These are phyloP conservation scores for Tolmerus cingulatus DNA, from an alignment of 2,888 invertebrate species.

Conservation along the genomic window DNA sequence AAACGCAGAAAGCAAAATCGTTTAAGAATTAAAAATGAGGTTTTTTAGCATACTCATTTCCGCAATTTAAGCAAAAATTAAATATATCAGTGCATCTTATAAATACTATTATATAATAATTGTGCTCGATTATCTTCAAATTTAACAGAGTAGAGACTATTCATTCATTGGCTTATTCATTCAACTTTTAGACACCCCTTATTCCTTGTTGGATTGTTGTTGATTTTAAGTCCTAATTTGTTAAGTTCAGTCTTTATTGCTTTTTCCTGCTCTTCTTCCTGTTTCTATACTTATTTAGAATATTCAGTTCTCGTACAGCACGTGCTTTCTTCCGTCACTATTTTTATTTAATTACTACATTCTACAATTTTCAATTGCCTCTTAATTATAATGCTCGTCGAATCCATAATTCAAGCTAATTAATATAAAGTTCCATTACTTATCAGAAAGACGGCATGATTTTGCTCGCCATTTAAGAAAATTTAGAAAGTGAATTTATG, in stretches of 20 bases:
- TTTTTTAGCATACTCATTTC: not conserved
- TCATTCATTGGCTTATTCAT: too few species aligned
- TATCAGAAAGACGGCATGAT: not conserved
- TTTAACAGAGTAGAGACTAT: not conserved
- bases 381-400: not conserved
- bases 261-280: not conserved
- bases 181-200: too few species aligned
- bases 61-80: not conserved
- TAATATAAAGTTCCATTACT: not conserved
- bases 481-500: not conserved
- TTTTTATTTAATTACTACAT: not conserved
- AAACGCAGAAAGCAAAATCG: not conserved
- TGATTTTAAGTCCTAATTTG: too few species aligned
- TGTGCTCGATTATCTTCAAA: too few species aligned
- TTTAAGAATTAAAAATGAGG: not conserved
- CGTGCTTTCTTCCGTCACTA: not conserved
- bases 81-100: too few species aligned
- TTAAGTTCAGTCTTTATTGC: too few species aligned
- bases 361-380: not conserved
- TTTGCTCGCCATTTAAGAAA: too few species aligned
- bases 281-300: not conserved
- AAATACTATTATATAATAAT: too few species aligned
- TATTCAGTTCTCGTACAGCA: not conserved
- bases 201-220: too few species aligned
- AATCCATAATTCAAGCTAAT: not conserved